Percentiles rank a stretch among this genome's conserved stretches.
These are phyloP conservation scores for Hydropsyche betteni DNA, from an alignment of 2,888 invertebrate species.

Conservation along the genomic window DNA sequence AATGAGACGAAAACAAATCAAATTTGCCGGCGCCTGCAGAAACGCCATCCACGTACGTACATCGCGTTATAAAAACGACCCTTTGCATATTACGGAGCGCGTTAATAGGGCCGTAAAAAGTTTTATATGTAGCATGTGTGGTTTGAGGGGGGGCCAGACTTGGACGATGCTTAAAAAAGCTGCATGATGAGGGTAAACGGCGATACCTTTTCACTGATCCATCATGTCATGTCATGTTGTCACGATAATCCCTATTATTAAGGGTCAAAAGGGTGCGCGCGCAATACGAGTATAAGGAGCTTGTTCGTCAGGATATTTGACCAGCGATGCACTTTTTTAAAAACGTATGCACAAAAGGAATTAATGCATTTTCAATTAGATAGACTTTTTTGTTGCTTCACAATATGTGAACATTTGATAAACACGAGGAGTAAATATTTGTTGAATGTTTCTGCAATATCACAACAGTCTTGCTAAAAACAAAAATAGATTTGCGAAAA, in stretches of 20 bases:
- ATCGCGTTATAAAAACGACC: slow-evolving; percentile 38
- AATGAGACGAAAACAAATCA: no score
- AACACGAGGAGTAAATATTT: neutral
- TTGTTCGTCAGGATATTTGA: no score
- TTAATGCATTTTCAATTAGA: neutral
- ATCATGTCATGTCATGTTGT: slow-evolving; percentile 40
- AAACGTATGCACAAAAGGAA: neutral
- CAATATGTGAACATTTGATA: neutral
- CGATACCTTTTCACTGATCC: slow-evolving; percentile 36
- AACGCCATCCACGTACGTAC: slow-evolving; percentile 13
- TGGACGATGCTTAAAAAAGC: slow-evolving; percentile 2
- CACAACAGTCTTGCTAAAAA: neutral
- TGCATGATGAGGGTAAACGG: slow-evolving; percentile 38
- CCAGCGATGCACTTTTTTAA: neutral
- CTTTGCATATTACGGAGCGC: slow-evolving; percentile 34
- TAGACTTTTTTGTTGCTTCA: neutral
- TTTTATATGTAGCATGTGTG: slow-evolving; percentile 38
- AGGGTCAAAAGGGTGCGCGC: slow-evolving; percentile 24
- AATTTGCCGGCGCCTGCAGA: no score
- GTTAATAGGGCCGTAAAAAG: slow-evolving; percentile 39
- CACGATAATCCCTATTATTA: slow-evolving; percentile 39
- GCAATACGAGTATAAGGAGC: neutral
- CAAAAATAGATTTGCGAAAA: slow-evolving; percentile 12
- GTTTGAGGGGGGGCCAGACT: slow-evolving; percentile 27
- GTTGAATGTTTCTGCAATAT: neutral